phyloP scores from a whole-genome alignment of 2,888 invertebrate species.

The Ichneumoninae sp. region DNA sequence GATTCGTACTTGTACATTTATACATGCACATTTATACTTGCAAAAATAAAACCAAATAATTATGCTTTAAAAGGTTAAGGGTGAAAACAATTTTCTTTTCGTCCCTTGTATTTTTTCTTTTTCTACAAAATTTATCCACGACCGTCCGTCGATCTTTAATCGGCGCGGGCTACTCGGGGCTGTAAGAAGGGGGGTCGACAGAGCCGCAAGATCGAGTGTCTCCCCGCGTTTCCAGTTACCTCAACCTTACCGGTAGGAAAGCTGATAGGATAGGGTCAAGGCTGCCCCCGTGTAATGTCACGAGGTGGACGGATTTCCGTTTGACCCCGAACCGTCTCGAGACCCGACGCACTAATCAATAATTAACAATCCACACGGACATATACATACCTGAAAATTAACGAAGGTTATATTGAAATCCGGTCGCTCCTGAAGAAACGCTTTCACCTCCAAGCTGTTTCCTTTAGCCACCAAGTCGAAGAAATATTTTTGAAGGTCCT shows the following conservation, averaged over 20 bases:
- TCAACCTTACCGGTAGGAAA: slow-evolving; percentile 19
- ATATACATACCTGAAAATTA: slow-evolving; percentile 85
- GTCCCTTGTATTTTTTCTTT: neutral
- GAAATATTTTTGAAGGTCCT: slow-evolving; percentile 85
- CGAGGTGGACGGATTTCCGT: slow-evolving; percentile 2
- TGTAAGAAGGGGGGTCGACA: slow-evolving; percentile 30
- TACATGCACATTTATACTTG: too few species aligned
- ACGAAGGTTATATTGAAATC: slow-evolving; percentile 86
- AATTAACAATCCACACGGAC: neutral
- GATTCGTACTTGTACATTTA: too few species aligned
- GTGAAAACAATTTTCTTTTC: neutral
- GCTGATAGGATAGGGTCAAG: slow-evolving; percentile 34
- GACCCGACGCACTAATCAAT: slow-evolving; percentile 3
- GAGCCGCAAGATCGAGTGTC: slow-evolving; percentile 36
- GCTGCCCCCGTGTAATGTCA: slow-evolving; percentile 1
- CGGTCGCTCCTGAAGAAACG: slow-evolving; percentile 84
- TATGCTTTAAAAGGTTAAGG: too few species aligned
- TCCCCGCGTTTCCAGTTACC: slow-evolving; percentile 15
- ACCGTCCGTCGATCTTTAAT: neutral
- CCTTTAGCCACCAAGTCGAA: slow-evolving; percentile 85
- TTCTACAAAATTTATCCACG: neutral
- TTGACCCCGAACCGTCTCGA: neutral
- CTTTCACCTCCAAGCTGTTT: slow-evolving; percentile 84
- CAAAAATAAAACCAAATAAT: too few species aligned
- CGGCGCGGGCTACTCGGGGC: neutral